These are phyloP conservation scores for Asbolus verrucosus DNA, from an alignment of 1,140 invertebrate genomes.

Conservation along the genomic window DNA sequence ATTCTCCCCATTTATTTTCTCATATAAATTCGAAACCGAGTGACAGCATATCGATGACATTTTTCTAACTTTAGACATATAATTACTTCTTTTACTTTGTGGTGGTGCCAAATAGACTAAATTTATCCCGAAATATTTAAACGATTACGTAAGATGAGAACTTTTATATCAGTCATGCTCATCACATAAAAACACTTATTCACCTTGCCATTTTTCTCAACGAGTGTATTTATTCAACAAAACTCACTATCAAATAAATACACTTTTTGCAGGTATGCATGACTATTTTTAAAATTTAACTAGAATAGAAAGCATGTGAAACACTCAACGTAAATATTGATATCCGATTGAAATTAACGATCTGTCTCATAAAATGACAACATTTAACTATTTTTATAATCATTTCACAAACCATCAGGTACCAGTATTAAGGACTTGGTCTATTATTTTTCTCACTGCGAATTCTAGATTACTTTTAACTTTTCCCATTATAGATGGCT, in stretches of 20 bases:
- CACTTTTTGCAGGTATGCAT: conserved; percentile 22
- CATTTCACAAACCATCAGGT: neutral
- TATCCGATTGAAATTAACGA: conserved; percentile 7
- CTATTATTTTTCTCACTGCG: neutral
- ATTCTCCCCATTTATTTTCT: conserved; percentile 22
- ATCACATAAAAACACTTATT: neutral
- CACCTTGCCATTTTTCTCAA: neutral
- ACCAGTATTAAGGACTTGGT: conserved; percentile 7
- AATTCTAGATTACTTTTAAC: neutral
- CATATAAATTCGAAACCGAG: no score
- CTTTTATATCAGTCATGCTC: neutral
- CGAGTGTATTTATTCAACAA: neutral
- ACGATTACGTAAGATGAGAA: no score
- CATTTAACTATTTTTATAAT: conserved; percentile 17
- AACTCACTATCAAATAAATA: neutral
- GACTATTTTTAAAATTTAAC: conserved; percentile 15
- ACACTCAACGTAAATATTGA: conserved; percentile 27
- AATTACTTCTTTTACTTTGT: neutral
- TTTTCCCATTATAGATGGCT: conserved; percentile 78
- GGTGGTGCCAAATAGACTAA: conserved; percentile 25
- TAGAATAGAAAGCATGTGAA: conserved; percentile 27
- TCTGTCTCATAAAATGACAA: conserved; percentile 8
- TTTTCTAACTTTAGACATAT: no score
- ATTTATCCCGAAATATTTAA: conserved; percentile 8
- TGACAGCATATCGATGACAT: no score